phyloP scores from a whole-genome alignment of 64 coral and sea anemone species.

The Acropora yongei region DNA sequence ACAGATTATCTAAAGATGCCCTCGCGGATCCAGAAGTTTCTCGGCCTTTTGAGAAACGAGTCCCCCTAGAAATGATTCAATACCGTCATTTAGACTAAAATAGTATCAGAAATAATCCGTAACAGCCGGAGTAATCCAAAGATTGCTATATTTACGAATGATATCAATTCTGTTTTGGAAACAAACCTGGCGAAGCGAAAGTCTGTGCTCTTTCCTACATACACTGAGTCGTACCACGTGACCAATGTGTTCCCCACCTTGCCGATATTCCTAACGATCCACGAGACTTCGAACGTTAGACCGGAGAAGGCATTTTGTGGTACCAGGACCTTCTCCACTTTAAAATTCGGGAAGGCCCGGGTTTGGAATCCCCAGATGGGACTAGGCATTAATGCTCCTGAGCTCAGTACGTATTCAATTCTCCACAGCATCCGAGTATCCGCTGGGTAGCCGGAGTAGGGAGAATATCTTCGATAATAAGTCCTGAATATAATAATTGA shows the following conservation, averaged over 20 bases:
- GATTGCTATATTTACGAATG: too few relatives aligned
- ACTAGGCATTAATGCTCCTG: slow-evolving; percentile 68
- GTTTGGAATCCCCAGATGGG: slow-evolving; percentile 86
- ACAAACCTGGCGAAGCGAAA: slow-evolving; percentile 3
- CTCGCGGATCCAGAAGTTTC: too few relatives aligned
- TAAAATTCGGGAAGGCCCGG: slow-evolving; percentile 73
- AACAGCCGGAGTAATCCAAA: too few relatives aligned
- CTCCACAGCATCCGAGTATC: slow-evolving; percentile 77
- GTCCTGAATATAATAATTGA: slow-evolving; percentile 7
- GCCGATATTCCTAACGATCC: slow-evolving; percentile 77
- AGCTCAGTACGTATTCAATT: slow-evolving; percentile 68
- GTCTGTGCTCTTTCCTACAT: slow-evolving; percentile 65
- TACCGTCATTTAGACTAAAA: too few relatives aligned
- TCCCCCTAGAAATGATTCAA: too few relatives aligned
- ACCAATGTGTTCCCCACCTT: slow-evolving; percentile 55
- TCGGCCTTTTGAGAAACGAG: too few relatives aligned
- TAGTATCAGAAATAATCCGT: too few relatives aligned
- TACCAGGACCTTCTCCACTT: slow-evolving; percentile 56
- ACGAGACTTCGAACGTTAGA: slow-evolving; percentile 78
- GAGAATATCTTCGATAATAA: slow-evolving; percentile 31
- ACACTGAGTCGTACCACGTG: slow-evolving; percentile 73
- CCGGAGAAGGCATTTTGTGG: slow-evolving; percentile 79
- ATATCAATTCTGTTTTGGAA: too few relatives aligned
- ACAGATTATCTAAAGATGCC: too few relatives aligned
- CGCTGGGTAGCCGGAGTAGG: slow-evolving; percentile 60